Base-by-base conservation (phyloP, 2,113 vertebrate genomes). In the Macaca fascicularis region DNA sequence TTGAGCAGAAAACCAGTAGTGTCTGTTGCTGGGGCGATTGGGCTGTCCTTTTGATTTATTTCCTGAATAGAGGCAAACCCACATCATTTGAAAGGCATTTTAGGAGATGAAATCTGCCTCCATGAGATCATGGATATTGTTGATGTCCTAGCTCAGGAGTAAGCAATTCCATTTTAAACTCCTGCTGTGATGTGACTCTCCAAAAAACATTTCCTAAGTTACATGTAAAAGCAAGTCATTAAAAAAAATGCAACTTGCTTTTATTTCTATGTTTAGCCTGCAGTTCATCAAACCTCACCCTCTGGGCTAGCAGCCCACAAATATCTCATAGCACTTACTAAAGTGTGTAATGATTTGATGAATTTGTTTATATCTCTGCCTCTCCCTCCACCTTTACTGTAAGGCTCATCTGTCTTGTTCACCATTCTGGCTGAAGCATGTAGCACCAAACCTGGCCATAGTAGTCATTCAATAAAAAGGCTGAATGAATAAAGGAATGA, bases 221-320 rank as follows among this genome's bases (percentile, higher is more conserved):
- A 86, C 52, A 72, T 76, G 55, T 40, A 83, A 97, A 96, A 94
- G 61, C 59, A 87, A 96, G 80, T 93, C 76, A 90, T 52, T 94
- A 23, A 48, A 89, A 89, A 95, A 79, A 93, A 89, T 38, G 43
- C 64, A 90, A 83, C 83, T 94, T 79, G n/a, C 79, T 72, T 80
- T 94, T 86, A 92, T 81, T 95, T 96, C 94, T 97, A 92, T 97
- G 61, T 97, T 98, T 96, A 96, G 97, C 90, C 61, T 48, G 48
- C n/a, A 94, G 35, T 76, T 92, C 43, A 91, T 94, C 70, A 82
- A 86, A 82, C 94, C 92, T 82, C 84, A 61, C 83, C 95, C 96
- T 96, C 87, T 88, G 95, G 97, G 96, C 94, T 81, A 43, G 27
- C 10, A 76, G 97, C 97, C 95, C 80, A 69, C 59, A 84, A 93